Percentiles rank a stretch among this genome's conserved stretches.
Conservation (phyloP, 2,113 vertebrate species). For the Xenopus tropicalis region UCB_Xtro_10.0 CM004444.2:105968001-105968500, state of each 20-base stretch:
- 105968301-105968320: background rate
- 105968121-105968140: no score
- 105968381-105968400: slow-evolving; percentile 11
- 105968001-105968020: no score
- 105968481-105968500: background rate
- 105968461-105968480: background rate
- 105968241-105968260: slow-evolving; percentile 16
- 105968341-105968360: background rate
- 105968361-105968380: slow-evolving; percentile 11
- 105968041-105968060: no score
- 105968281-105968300: background rate
- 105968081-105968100: no score
- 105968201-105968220: no score
- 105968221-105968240: no score
- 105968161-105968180: no score
- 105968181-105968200: no score
- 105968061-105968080: no score
- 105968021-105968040: no score
- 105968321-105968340: background rate
- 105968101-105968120: no score
- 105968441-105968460: background rate
- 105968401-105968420: background rate
- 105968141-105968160: no score
- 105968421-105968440: slow-evolving; percentile 6
- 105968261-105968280: background rate